These are phyloP conservation scores for Onychomys arenicola DNA, from an alignment of 2,797 vertebrate genomes.

Conservation along the genomic window DNA sequence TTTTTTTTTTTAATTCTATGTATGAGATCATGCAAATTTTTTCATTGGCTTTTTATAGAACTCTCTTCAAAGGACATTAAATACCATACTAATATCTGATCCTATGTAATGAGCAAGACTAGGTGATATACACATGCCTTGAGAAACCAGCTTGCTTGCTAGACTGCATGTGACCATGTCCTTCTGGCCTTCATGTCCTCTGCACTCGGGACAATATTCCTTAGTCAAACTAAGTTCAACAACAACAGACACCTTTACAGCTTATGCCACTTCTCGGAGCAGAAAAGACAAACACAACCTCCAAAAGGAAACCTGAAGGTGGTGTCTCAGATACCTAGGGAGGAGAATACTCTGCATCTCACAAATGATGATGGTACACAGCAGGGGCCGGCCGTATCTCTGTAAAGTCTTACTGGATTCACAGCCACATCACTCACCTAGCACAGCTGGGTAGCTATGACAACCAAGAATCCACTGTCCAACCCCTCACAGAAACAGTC, in stretches of 20 bases:
- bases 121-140: accelerated
- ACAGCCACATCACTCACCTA: neutral
- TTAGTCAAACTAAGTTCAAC: neutral
- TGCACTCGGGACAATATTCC: neutral
- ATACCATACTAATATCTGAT: neutral
- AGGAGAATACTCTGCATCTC: neutral
- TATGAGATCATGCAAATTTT: neutral
- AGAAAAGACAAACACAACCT: neutral
- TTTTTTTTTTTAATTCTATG: neutral
- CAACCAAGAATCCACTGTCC: neutral
- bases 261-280: neutral
- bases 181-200: neutral
- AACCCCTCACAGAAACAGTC: neutral
- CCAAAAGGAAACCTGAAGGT: neutral
- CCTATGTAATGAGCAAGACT: neutral
- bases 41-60: neutral
- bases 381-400: neutral
- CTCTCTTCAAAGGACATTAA: neutral
- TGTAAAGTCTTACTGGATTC: conserved; percentile 23
- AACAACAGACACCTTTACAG: neutral
- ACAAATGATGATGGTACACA: neutral
- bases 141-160: no score
- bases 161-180: neutral
- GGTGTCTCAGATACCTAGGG: neutral
- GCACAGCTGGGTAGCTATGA: neutral